Percentiles rank a stretch among this genome's conserved stretches.
Conservation (phyloP, 2,797 vertebrate species). For the Microctenopoma stevenorrisi region DNA sequence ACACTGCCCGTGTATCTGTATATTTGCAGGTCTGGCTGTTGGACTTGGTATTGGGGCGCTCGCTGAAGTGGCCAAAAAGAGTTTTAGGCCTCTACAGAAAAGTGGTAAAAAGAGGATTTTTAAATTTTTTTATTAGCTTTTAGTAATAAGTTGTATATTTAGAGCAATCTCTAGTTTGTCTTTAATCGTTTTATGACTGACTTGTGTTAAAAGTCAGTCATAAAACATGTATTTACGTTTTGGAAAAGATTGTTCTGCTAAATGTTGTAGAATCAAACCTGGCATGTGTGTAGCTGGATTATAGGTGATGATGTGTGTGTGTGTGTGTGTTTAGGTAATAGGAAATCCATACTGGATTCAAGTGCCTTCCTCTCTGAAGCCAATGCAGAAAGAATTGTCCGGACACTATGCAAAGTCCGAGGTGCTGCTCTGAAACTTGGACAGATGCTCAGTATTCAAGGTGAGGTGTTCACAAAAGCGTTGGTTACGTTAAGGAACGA, state of each 20-base stretch:
- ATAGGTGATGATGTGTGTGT: neutral
- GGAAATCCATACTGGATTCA: constrained; percentile 68
- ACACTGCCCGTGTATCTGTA: neutral
- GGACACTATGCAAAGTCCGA: constrained; percentile 89
- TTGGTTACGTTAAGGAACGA: neutral
- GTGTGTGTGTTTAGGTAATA: constrained; percentile 43
- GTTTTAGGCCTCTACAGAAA: constrained; percentile 82
- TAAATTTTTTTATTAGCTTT: neutral
- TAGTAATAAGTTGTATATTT: too few relatives aligned
- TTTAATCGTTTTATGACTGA: neutral
- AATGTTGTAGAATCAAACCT: too few relatives aligned
- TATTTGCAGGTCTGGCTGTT: constrained; percentile 88
- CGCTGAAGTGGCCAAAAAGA: constrained; percentile 95
- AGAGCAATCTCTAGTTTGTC: too few relatives aligned
- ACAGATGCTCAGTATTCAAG: constrained; percentile 94
- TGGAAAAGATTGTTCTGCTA: too few relatives aligned
- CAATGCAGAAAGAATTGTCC: constrained; percentile 88
- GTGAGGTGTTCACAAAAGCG: constrained; percentile 59
- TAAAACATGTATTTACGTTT: too few relatives aligned
- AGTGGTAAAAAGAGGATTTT: constrained; percentile 53
- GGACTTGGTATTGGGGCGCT: constrained; percentile 92
- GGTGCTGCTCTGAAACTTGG: constrained; percentile 92
- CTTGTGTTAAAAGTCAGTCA: too few relatives aligned
- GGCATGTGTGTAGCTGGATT: neutral
- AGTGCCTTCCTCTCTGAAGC: constrained; percentile 86